phyloP scores from a whole-genome alignment of 2,797 vertebrate species.

The Acanthis flammea region DNA sequence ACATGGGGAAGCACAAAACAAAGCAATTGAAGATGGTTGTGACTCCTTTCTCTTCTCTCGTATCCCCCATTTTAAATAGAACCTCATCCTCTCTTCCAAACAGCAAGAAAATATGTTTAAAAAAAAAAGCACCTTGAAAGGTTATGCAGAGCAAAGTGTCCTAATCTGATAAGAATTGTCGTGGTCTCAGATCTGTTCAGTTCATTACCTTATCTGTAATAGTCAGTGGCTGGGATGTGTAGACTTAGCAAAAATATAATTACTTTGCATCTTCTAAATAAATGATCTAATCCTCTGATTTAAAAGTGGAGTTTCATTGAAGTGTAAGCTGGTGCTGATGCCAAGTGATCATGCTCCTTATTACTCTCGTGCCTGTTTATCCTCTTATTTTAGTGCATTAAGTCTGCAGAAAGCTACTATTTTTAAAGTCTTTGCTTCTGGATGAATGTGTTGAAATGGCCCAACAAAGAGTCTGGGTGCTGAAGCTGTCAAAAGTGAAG shows the following conservation, averaged over 20 bases:
- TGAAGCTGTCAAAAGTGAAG: neutral
- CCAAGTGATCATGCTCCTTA: neutral
- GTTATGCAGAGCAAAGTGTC: neutral
- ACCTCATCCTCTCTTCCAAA: neutral
- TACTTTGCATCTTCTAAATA: neutral
- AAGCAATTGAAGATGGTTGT: neutral
- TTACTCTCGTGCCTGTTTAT: neutral
- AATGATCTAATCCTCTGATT: neutral
- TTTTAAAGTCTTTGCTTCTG: neutral
- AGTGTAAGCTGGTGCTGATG: neutral
- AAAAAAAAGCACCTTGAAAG: neutral
- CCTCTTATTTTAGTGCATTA: neutral
- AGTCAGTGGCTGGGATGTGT: neutral
- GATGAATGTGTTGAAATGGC: neutral
- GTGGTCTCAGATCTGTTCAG: neutral
- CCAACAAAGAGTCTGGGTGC: neutral
- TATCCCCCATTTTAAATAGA: neutral
- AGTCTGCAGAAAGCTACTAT: neutral
- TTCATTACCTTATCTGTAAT: neutral
- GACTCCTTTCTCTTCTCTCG: neutral
- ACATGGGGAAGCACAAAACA: neutral
- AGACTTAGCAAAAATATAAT: neutral
- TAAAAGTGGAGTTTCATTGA: neutral
- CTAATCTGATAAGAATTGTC: neutral
- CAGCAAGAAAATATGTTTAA: neutral